Base-by-base conservation (phyloP, 2,113 vertebrate genomes). In the Ailuropoda melanoleuca region DNA sequence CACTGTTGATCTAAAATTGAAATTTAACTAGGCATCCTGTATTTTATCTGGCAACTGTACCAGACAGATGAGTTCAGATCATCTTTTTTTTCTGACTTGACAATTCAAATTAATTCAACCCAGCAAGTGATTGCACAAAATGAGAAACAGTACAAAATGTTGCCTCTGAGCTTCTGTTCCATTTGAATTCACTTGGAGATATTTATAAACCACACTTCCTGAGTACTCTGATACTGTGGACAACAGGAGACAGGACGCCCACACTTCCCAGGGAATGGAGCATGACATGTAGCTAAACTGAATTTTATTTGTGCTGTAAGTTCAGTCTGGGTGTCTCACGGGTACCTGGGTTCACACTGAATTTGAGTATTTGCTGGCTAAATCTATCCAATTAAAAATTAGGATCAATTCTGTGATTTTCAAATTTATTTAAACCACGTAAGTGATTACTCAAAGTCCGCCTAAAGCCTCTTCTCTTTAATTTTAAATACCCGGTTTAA, bases 401-500 rank as follows among this genome's bases (percentile, higher is more conserved):
- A 89, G 6, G 3, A 3, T 60, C 46, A 88, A 77, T 50, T 85
- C 26, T 74, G 56, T 6, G 15, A 83, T 94, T 94, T 94, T 92
- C 39, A 10, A 62, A 64, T 81, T 56, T 88, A 82, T 81, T 93
- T 90, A 90, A 88, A 50, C 72, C 53, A 56, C 53, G 7, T 31
- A 60, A 64, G 83, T 74, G 88, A 56, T 13, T 89, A 66, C 58
- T 78, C 8, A 6, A 72, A 88, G 15, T 68, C 21, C 3, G 13
- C n/a, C 29, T 39, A 60, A 43, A 48, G 0, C 6, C 1, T 70
- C 37, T 66, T 37, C 8, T 68, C 48, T 74, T 88, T 50, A 72
- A 34, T 95, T 83, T 92, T 81, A 95, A 96, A 37, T 78, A 64
- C 39, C 81, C 88, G n/a, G 1, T 88, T 81, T 90, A 92, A 94